These are phyloP conservation scores for Ceratitis capitata DNA, from an alignment of 1,140 invertebrate genomes.

Conservation along the genomic window DNA sequence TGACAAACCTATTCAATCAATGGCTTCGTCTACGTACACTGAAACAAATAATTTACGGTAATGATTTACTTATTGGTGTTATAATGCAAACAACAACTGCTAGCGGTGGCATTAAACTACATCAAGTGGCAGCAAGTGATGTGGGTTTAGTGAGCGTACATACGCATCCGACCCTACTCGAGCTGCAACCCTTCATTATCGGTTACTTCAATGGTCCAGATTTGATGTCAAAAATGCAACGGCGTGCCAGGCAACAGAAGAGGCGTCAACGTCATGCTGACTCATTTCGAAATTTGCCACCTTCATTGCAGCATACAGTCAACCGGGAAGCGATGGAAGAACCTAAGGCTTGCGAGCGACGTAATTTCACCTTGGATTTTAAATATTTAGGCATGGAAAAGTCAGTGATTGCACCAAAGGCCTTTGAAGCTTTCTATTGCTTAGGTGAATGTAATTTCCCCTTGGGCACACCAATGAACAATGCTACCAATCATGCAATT, in stretches of 20 bases:
- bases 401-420: constrained; percentile 62
- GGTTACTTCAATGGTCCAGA: constrained; percentile 62
- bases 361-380: constrained; percentile 62
- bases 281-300: background rate
- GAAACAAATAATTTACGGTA: constrained; percentile 42
- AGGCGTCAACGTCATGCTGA: background rate
- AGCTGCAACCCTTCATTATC: constrained; percentile 56
- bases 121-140: constrained; percentile 38
- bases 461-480: constrained; percentile 60
- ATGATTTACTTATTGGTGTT: constrained; percentile 47
- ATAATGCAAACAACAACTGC: constrained; percentile 45
- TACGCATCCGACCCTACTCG: background rate
- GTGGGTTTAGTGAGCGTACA: constrained; percentile 33
- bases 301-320: background rate
- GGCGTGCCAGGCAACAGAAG: constrained; percentile 50
- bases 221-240: constrained; percentile 54
- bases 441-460: constrained; percentile 62
- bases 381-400: constrained; percentile 61
- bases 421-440: constrained; percentile 62
- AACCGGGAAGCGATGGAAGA: constrained; percentile 46
- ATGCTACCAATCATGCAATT: constrained; percentile 62
- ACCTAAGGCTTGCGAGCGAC: constrained; percentile 58
- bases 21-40: constrained; percentile 50
- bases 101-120: constrained; percentile 39
- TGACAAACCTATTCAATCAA: constrained; percentile 49